phyloP scores from a whole-genome alignment of 2,888 invertebrate genomes.

The Torymus auratus region DNA sequence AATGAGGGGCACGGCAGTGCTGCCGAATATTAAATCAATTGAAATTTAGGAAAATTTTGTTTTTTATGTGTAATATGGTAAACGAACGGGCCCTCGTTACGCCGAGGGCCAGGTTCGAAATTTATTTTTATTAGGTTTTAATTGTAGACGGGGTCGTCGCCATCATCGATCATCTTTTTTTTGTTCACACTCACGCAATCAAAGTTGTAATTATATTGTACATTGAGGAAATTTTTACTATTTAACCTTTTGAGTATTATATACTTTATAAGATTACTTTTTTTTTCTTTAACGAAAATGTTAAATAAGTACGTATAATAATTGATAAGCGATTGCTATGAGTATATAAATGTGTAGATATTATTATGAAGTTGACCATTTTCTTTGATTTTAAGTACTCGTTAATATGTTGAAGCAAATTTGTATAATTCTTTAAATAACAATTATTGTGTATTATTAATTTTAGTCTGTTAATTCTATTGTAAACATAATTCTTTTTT shows the following conservation, averaged over 20 bases:
- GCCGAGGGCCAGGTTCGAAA: too few relatives aligned
- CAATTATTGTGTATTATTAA: conserved; percentile 39
- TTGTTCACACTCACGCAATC: conserved; percentile 25
- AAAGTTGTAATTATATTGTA: conserved; percentile 58
- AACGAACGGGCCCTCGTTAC: too few relatives aligned
- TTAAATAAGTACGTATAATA: conserved; percentile 23
- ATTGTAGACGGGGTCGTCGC: background rate
- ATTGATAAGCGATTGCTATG: conserved; percentile 28
- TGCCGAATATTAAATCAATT: background rate
- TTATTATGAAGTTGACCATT: conserved; percentile 14
- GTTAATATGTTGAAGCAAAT: conserved; percentile 29
- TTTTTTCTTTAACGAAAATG: conserved; percentile 10
- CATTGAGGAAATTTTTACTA: conserved; percentile 44
- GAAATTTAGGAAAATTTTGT: conserved; percentile 45
- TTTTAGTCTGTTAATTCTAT: conserved; percentile 32
- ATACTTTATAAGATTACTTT: conserved; percentile 34
- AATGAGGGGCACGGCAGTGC: too few relatives aligned
- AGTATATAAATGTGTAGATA: conserved; percentile 47
- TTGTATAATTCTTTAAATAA: conserved; percentile 26
- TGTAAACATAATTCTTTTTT: conserved; percentile 36
- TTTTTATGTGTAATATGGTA: too few relatives aligned
- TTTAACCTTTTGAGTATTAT: conserved; percentile 47
- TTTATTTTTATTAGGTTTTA: too few relatives aligned
- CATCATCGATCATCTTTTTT: conserved; percentile 8
- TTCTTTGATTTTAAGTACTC: conserved; percentile 10